Base-by-base conservation (phyloP, 2,113 vertebrate species). In the Scolopax mira region DNA sequence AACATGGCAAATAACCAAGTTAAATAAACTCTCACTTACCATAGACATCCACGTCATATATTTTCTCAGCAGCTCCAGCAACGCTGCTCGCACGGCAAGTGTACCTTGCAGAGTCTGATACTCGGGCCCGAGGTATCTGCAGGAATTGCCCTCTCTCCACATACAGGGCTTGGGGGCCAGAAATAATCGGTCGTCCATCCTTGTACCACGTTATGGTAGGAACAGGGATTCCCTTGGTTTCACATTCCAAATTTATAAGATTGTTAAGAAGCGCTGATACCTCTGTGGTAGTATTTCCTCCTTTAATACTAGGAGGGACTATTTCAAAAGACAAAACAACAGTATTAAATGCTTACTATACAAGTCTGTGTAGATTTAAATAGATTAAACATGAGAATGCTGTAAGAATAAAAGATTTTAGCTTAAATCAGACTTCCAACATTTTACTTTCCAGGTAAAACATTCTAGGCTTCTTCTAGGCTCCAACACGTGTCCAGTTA, bases 241-340 rank as follows among this genome's bases (percentile, higher is more conserved):
- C 99, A 42, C 99, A 99, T 83, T 99, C 99, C 97, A 99, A 95
- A 13, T 95, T 98, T 31, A 99, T 98, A 7, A 92, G 21, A 8
- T 97, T 98, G 95, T 98, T 98, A 94, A 99, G 97, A 78, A 99
- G 94, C 1, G 94, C 96, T 0, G 98, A 98, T 24, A 99, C 91
- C 66, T 99, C 98, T 4, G 98, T 97, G 31, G 99, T 99, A 48
- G 96, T 57, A 77, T 99, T 99, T 27, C 98, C 98, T 91, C 99
- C 99, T 96, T 99, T 99, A 90, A 99, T 99, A 67, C 98, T 98
- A 8, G 99, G 99, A 46, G 99, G 99, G 24, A 99, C 99, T 99
- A 80, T 74, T 96, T 57, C 72, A 78, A 95, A 22, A 91, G 58
- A 96, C 42, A 90, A 66, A 93, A 88, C 13, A 42, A 17, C 5